Conservation (phyloP, 2,797 vertebrate genomes). For the Cacajao melanocephalus region DNA sequence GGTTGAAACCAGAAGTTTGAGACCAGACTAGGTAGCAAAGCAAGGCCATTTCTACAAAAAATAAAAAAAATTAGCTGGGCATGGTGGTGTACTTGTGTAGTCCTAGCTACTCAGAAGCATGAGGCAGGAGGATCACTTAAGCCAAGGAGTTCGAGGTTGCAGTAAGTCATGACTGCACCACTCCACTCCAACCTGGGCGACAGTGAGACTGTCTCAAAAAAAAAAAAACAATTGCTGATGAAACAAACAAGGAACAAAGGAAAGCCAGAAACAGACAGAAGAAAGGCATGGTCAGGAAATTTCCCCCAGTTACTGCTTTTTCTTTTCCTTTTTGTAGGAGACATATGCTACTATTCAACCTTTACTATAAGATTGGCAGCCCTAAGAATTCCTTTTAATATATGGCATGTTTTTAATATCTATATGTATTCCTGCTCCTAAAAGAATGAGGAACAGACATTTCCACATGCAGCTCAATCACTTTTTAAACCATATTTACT, state of each 20-base stretch:
- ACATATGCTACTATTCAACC: slow-evolving; percentile 39
- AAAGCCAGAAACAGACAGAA: neutral
- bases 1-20: neutral
- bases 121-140: neutral
- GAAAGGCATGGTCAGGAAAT: neutral
- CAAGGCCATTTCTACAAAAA: neutral
- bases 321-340: neutral
- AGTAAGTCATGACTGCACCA: neutral
- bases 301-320: neutral
- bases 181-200: neutral
- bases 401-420: neutral
- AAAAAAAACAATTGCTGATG: neutral
- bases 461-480: neutral
- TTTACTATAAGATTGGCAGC: neutral
- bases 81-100: neutral
- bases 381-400: slow-evolving; percentile 33
- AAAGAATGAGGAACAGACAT: slow-evolving; percentile 7
- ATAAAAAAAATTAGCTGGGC: neutral
- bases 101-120: neutral
- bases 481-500: neutral
- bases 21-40: neutral
- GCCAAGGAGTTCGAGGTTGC: neutral
- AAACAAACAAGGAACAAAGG: neutral
- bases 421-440: slow-evolving; percentile 23
- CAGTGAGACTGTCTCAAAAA: neutral